Percentiles rank a stretch among this genome's conserved stretches.
Conservation (phyloP, 2,888 invertebrate species). For the Euplexia lucipara region DNA sequence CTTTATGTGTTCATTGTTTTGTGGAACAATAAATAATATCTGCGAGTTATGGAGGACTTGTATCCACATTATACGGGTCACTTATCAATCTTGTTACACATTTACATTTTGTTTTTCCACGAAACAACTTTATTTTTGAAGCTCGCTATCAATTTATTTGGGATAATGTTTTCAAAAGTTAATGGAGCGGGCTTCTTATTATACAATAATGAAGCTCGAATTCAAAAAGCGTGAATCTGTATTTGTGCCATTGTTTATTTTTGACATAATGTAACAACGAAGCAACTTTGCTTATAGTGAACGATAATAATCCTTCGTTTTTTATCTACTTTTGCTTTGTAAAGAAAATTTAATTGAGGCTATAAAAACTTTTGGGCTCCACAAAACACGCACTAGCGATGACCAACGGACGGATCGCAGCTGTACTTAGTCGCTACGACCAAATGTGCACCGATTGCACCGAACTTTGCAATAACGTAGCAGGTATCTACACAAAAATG, state of each 20-base stretch:
- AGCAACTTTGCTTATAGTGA: constrained; percentile 3
- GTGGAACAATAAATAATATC: constrained; percentile 83
- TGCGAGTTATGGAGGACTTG: constrained; percentile 69
- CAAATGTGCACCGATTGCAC: constrained; percentile 19
- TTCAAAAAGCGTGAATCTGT: constrained; percentile 35
- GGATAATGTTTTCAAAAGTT: constrained; percentile 49
- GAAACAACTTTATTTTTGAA: constrained; percentile 56
- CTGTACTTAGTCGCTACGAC: constrained; percentile 17
- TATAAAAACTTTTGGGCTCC: constrained; percentile 6
- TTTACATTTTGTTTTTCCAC: constrained; percentile 71
- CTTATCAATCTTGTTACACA: constrained; percentile 62
- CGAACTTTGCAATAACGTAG: constrained; percentile 18
- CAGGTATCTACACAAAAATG: constrained; percentile 45
- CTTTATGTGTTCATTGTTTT: constrained; percentile 87
- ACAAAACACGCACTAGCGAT: constrained; percentile 19
- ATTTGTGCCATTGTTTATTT: constrained; percentile 24
- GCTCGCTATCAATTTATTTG: constrained; percentile 54
- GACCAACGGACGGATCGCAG: constrained; percentile 26
- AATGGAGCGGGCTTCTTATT: constrained; percentile 29
- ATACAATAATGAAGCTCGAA: constrained; percentile 21
- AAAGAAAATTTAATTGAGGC: not conserved
- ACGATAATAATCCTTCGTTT: not conserved
- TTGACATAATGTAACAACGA: constrained; percentile 4
- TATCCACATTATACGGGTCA: constrained; percentile 59
- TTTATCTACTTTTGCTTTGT: not conserved